Conservation (phyloP, 2,888 invertebrate species). For the Phragmatobia fuliginosa region DNA sequence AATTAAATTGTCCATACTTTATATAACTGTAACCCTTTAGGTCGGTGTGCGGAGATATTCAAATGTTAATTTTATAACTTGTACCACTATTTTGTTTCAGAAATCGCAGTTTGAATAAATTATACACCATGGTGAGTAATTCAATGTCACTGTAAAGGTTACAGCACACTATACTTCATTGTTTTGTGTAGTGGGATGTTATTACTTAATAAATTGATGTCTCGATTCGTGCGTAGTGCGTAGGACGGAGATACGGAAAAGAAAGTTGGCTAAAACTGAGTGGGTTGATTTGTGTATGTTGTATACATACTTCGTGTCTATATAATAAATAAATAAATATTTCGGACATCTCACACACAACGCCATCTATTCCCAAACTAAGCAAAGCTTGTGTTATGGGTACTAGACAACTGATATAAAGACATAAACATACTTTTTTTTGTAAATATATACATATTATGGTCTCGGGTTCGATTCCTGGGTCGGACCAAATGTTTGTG, state of each 20-base stretch:
- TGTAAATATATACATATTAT: no score
- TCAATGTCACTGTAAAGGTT: conserved; percentile 24
- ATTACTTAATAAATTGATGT: background rate
- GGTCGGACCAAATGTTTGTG: no score
- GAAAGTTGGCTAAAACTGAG: background rate
- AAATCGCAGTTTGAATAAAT: conserved; percentile 34
- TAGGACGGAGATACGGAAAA: background rate
- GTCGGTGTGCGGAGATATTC: conserved; percentile 42
- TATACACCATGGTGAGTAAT: conserved; percentile 56
- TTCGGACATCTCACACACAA: no score
- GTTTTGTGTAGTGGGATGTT: background rate
- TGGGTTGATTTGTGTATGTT: background rate
- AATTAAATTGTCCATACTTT: conserved; percentile 40
- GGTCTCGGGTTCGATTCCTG: no score
- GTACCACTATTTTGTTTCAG: conserved; percentile 57
- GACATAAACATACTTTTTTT: no score
- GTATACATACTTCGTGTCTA: background rate
- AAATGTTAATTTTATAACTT: conserved; percentile 59
- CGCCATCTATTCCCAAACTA: no score
- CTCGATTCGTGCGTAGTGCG: background rate
- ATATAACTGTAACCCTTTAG: conserved; percentile 22
- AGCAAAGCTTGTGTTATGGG: no score
- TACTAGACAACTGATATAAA: no score
- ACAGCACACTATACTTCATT: background rate
- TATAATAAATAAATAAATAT: no score